These are phyloP conservation scores for Coelogynopora nodosa DNA, from an alignment of 2,888 invertebrate genomes.

Conservation along the genomic window DNA sequence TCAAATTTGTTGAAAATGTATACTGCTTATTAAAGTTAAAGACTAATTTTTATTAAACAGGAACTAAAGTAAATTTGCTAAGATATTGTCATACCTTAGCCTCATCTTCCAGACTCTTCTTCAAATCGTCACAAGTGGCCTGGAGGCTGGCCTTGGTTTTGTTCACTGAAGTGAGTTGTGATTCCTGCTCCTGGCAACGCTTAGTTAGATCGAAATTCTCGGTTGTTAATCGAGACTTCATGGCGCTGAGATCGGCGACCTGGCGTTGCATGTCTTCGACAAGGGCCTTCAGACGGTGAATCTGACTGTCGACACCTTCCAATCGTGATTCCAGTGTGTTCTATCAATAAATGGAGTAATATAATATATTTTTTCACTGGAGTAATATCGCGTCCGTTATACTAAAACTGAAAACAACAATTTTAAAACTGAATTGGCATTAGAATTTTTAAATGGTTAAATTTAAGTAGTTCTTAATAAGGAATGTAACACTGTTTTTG, in stretches of 20 bases:
- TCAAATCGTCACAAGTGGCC: slow-evolving; percentile 21
- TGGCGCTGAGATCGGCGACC: slow-evolving; percentile 56
- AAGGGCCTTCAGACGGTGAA: slow-evolving; percentile 49
- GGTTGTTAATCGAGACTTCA: slow-evolving; percentile 84
- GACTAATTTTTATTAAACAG: no score
- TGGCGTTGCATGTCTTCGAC: slow-evolving; percentile 92
- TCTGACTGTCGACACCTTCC: slow-evolving; percentile 38
- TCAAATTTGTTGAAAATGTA: no score
- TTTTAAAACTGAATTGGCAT: no score
- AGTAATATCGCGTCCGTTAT: no score
- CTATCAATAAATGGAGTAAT: no score
- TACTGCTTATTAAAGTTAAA: no score
- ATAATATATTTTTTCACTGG: no score
- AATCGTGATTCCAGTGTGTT: slow-evolving; percentile 34
- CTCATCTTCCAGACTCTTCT: slow-evolving; percentile 37
- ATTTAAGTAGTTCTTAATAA: no score
- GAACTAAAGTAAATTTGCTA: no score
- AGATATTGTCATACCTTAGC: slow-evolving; percentile 36
- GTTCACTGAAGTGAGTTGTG: slow-evolving; percentile 57
- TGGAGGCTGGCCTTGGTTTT: slow-evolving; percentile 29
- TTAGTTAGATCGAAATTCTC: slow-evolving; percentile 66
- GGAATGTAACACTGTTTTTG: no score
- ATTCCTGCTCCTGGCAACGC: slow-evolving; percentile 82
- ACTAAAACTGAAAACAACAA: no score
- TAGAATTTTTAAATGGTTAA: no score